These are phyloP conservation scores for Chiloscyllium plagiosum DNA, from an alignment of 2,113 vertebrate species.

Conservation along the genomic window DNA sequence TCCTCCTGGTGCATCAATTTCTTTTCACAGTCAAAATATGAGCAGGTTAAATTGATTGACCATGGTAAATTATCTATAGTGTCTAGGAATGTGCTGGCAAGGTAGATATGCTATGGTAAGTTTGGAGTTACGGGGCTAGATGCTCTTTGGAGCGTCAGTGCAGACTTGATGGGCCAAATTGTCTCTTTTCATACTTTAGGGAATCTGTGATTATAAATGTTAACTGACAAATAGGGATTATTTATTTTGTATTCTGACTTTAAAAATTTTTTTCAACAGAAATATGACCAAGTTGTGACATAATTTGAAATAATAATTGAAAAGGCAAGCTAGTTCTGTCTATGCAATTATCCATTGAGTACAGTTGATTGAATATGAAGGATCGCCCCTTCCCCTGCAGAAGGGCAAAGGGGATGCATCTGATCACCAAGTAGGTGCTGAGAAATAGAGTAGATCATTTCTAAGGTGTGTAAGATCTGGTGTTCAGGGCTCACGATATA, in stretches of 20 bases:
- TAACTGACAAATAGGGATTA: neutral
- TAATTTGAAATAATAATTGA: conserved; percentile 50
- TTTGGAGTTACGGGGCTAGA: no score
- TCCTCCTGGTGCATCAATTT: no score
- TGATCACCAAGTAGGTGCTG: conserved; percentile 50
- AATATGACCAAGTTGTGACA: conserved; percentile 54
- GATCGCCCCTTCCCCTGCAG: conserved; percentile 55
- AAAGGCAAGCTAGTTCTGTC: conserved; percentile 49
- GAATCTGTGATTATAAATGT: neutral
- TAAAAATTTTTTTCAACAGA: conserved; percentile 42
- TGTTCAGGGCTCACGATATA: conserved; percentile 51
- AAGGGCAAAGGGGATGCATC: conserved; percentile 83
- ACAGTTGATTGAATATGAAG: conserved; percentile 52
- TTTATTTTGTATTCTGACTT: neutral
- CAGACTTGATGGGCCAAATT: no score
- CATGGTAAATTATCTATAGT: no score
- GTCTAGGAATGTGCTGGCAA: no score
- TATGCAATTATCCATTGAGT: conserved; percentile 54
- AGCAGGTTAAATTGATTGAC: no score
- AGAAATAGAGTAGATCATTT: conserved; percentile 54
- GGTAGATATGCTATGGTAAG: no score
- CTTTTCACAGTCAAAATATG: no score
- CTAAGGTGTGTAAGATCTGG: conserved; percentile 52
- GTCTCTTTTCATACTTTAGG: no score
- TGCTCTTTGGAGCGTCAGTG: no score